phyloP scores from a whole-genome alignment of 2,888 invertebrate genomes.

The Acleris laterana region DNA sequence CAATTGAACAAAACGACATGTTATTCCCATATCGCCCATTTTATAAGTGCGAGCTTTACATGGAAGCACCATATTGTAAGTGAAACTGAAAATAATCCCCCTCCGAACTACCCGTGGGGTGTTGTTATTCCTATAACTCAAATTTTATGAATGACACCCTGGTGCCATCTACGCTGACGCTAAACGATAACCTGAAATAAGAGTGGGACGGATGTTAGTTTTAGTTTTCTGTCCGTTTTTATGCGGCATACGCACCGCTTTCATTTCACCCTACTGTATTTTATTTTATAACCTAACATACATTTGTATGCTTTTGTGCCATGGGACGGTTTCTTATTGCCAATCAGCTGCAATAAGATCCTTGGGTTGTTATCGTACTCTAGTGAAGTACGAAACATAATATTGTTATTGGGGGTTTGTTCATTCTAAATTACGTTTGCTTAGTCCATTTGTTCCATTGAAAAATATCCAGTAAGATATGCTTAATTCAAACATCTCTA shows the following conservation, averaged over 20 bases:
- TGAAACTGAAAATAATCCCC: slow-evolving; percentile 80
- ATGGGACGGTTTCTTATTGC: slow-evolving; percentile 2
- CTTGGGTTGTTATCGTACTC: neutral
- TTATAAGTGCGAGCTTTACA: slow-evolving; percentile 81
- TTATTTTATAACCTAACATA: slow-evolving; percentile 3
- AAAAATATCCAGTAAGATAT: too few relatives aligned
- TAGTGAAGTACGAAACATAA: neutral
- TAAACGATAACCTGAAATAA: neutral
- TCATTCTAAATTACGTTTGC: too few relatives aligned
- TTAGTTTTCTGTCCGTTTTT: neutral
- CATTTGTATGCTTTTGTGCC: neutral
- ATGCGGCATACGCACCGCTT: too few relatives aligned
- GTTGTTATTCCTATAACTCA: too few relatives aligned
- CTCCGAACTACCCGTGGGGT: slow-evolving; percentile 9
- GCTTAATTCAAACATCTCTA: too few relatives aligned
- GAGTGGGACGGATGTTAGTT: neutral
- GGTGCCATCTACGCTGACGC: neutral
- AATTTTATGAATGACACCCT: too few relatives aligned
- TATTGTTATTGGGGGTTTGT: too few relatives aligned
- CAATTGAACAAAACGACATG: slow-evolving; percentile 64
- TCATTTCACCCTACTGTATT: neutral
- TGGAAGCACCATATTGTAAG: slow-evolving; percentile 73
- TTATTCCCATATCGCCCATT: slow-evolving; percentile 69
- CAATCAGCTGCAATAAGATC: slow-evolving; percentile 3
- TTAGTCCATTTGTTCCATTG: too few relatives aligned